Base-by-base conservation (phyloP, 2,113 vertebrate species). In the Hoplias malabaricus region DNA sequence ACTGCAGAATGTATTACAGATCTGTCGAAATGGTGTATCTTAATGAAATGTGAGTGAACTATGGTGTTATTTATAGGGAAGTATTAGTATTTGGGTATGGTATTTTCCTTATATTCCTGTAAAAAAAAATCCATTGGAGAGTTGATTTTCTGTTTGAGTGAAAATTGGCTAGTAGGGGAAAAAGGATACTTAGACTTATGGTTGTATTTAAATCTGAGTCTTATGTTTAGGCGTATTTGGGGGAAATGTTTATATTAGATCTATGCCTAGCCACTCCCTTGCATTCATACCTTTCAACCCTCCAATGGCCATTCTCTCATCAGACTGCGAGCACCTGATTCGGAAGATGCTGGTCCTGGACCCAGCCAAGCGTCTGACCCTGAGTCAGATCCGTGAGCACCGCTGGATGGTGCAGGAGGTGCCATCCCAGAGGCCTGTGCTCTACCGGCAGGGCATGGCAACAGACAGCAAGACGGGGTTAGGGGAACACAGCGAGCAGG, bases 251-350 rank as follows among this genome's bases (percentile, higher is more conserved):
- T n/a, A n/a, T n/a, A n/a, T n/a, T n/a, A n/a, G n/a, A n/a, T n/a
- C 57, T 16, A 3, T 4, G 16, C 16, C 16, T 6, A 8, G n/a
- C 19, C 16, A 4, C 48, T 5, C 16, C 19, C 6, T n/a, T n/a
- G n/a, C 16, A 8, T 53, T 5, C 16, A 53, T n/a, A 53, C 16
- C 4, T 3, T 4, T 53, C 33, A 65, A 4, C 48, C 29, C 1
- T 21, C 16, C 25, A 16, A n/a, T 16, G 29, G 34, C 8, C 43
- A 38, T 9, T 57, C n/a, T 42, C 16, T 6, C 14, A 2, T 46
- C 87, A 99, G 98, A 98, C 86, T 99, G 98, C 87, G 97, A 99
- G 81, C 98, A 99, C 84, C 93, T 99, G 66, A 99, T 99, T 85
- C 93, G 98, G 78, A 94, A 96, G 70, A 98, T 99, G 97, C 69